phyloP scores from a whole-genome alignment of 1,140 invertebrate genomes.

The Aphidius ervi region DNA sequence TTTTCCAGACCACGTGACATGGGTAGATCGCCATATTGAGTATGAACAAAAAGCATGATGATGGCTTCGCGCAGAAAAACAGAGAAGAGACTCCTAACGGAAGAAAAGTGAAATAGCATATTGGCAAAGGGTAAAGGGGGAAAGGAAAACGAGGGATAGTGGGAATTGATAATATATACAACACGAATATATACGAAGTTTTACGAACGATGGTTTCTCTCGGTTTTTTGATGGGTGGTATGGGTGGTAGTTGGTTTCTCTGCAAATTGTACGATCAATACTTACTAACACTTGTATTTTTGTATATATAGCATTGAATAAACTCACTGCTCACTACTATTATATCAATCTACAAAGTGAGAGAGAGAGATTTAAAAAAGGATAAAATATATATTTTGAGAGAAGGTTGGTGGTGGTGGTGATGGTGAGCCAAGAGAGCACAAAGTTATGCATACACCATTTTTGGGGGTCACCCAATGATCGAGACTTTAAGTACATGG shows the following conservation, averaged over 20 bases:
- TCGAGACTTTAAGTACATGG: slow-evolving; percentile 12
- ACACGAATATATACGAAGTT: slow-evolving; percentile 34
- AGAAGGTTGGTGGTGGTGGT: neutral
- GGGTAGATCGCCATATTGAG: slow-evolving; percentile 15
- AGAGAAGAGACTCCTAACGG: slow-evolving; percentile 10
- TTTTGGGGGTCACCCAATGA: slow-evolving; percentile 33
- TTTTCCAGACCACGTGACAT: slow-evolving; percentile 17
- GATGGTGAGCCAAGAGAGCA: slow-evolving; percentile 41
- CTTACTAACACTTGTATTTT: slow-evolving; percentile 12
- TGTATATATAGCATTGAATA: neutral
- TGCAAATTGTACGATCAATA: slow-evolving; percentile 40
- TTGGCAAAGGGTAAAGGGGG: slow-evolving; percentile 18
- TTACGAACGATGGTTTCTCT: slow-evolving; percentile 38
- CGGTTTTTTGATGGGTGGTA: neutral
- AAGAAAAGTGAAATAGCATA: neutral
- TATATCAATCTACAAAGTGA: neutral
- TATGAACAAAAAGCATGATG: neutral
- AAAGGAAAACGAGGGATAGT: slow-evolving; percentile 31
- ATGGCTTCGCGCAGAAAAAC: neutral
- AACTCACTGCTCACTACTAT: neutral
- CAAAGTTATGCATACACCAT: slow-evolving; percentile 46
- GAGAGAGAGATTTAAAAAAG: neutral
- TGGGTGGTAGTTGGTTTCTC: slow-evolving; percentile 30
- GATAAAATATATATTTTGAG: too few species aligned
- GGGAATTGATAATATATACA: neutral